Evolutionary conservation across 2,888 invertebrate species (phyloP), one percentile per base, ranked within the genome.

Genomic region (Lochmaea crataegi): DNA sequence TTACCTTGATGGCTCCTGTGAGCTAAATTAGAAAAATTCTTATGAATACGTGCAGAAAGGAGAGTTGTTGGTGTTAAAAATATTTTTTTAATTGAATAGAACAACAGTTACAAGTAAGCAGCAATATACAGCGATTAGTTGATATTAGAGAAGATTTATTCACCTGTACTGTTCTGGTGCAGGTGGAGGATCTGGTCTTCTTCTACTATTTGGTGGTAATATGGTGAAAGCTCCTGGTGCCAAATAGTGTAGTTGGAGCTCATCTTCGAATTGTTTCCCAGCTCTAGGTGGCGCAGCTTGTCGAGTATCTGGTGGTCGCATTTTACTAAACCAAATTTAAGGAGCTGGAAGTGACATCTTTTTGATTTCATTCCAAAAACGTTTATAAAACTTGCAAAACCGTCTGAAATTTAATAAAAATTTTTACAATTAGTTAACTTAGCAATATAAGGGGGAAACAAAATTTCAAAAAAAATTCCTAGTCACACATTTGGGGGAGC

Each of bases 161-260:
- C 83, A 86, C 87, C 86, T 85, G 79, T 85, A 85, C 9, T 84
- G 85, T 26, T 82, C 80, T 10, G 86, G 85, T n/a, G 85, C 85
- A 14, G 87, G 84, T 9, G 86, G 85, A 73, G 85, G 84, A 38
- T 73, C 73, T 77, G 82, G 82, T n/a, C 82, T 80, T 26, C 81
- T 81, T n/a, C 76, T 78, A 61, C 81, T 81, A n/a, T 86, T 84
- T 42, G 85, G 83, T 12, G 85, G 84, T 53, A 87, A 74, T 1
- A 87, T 82, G 2, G 86, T 87, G 77, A 87, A 87, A 14, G 87
- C 85, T 57, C 86, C 86, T 5, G 87, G 87, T 16, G 85, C 80
- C 63, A 86, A 75, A 73, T 86, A 86, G 69, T 83, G 81, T 72
- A 86, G 80, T 56, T 83, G 81, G 68, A 85, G 78, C 72, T 87